Evolutionary conservation across 1,140 invertebrate species (phyloP).

Genomic region (Neodiprion virginianus): DNA sequence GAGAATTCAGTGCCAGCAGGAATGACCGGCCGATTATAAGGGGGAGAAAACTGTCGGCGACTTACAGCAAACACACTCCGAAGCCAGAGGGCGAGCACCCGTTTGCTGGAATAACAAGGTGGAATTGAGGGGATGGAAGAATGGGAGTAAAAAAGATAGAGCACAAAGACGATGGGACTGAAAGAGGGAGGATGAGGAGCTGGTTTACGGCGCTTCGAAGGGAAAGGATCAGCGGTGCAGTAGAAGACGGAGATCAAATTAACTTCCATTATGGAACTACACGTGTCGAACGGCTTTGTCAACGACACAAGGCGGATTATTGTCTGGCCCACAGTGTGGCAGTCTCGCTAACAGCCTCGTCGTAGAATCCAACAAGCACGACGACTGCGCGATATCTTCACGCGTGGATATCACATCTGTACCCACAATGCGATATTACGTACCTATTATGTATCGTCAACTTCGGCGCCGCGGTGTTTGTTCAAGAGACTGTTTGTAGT

Average conservation of each 20-base stretch:
- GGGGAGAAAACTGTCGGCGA: no score
- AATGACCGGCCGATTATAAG: no score
- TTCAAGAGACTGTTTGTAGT: no score
- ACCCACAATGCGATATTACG: no score
- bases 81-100: neutral
- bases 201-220: no score
- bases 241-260: slow-evolving; percentile 13
- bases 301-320: slow-evolving; percentile 9
- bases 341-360: neutral
- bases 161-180: neutral
- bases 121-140: neutral
- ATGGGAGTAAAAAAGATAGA: neutral
- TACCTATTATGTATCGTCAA: no score
- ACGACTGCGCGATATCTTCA: neutral
- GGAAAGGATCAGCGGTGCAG: neutral
- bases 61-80: no score
- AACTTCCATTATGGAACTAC: slow-evolving; percentile 10
- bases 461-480: no score
- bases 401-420: no score
- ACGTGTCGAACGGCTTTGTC: slow-evolving; percentile 2
- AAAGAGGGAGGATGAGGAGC: neutral
- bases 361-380: neutral
- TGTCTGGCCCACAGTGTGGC: neutral
- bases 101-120: neutral
- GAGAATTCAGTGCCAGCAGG: no score